phyloP scores from a whole-genome alignment of 2,888 invertebrate species.

The Protodeltote pygarga region DNA sequence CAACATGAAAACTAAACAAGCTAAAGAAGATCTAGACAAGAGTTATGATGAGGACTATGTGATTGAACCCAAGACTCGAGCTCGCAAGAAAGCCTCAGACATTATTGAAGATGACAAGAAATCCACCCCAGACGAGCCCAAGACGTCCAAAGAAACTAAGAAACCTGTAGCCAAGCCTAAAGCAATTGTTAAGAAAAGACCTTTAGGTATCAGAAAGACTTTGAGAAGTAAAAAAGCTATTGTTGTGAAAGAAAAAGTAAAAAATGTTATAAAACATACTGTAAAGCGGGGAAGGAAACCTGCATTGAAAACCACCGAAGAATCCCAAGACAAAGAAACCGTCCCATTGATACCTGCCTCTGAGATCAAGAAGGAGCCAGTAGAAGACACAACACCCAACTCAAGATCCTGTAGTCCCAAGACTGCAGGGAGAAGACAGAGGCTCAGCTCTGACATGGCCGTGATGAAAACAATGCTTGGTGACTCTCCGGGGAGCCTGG shows the following conservation, averaged over 20 bases:
- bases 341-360: constrained; percentile 74
- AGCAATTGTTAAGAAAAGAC: constrained; percentile 77
- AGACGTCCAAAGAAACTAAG: constrained; percentile 78
- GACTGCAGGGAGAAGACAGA: constrained; percentile 74
- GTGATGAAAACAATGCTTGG: constrained; percentile 81
- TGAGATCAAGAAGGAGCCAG: constrained; percentile 81
- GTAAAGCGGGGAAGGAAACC: constrained; percentile 74
- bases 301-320: constrained; percentile 65
- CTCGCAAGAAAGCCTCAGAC: constrained; percentile 81
- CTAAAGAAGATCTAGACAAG: constrained; percentile 80
- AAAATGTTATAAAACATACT: constrained; percentile 71
- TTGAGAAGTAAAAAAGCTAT: constrained; percentile 77
- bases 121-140: constrained; percentile 75
- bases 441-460: constrained; percentile 80
- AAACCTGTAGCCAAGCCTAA: constrained; percentile 74
- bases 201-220: constrained; percentile 80
- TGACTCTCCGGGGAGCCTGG: constrained; percentile 72
- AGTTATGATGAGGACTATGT: constrained; percentile 77
- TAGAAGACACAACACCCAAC: constrained; percentile 73
- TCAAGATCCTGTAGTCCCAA: constrained; percentile 83
- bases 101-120: constrained; percentile 76
- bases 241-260: constrained; percentile 70
- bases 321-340: constrained; percentile 73
- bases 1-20: constrained; percentile 85
- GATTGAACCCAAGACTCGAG: constrained; percentile 81